A percentile compares a stretch with the other conserved stretches of the same genome.
Conservation (phyloP, 2,113 vertebrate genomes). For the Prochilodus magdalenae region DNA sequence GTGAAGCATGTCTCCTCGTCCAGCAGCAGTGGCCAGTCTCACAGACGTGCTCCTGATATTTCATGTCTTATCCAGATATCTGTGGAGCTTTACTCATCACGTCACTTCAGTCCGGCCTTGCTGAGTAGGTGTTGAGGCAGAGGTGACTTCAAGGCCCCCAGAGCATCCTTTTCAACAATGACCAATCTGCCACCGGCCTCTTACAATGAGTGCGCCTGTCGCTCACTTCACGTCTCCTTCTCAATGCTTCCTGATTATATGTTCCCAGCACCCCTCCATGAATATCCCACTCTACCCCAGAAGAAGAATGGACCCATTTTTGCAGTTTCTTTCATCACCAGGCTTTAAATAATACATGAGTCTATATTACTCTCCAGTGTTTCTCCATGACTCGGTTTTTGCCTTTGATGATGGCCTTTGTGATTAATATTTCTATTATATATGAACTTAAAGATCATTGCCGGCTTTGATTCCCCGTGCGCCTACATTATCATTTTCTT, state of each 20-base stretch:
- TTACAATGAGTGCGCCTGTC: neutral
- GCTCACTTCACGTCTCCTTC: slow-evolving; percentile 14
- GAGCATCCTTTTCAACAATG: slow-evolving; percentile 24
- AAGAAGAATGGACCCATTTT: slow-evolving; percentile 1
- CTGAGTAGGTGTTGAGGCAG: neutral
- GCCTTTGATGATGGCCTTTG: slow-evolving; percentile 8
- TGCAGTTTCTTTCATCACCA: slow-evolving; percentile 9
- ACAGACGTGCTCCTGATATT: too few relatives aligned
- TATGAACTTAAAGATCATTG: slow-evolving; percentile 24
- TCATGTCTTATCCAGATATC: neutral
- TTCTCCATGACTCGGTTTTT: neutral
- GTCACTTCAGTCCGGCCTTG: neutral
- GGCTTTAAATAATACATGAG: slow-evolving; percentile 23
- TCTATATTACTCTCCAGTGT: slow-evolving; percentile 1
- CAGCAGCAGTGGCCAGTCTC: too few relatives aligned
- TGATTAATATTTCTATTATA: slow-evolving; percentile 26
- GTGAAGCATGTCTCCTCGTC: too few relatives aligned
- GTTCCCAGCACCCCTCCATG: neutral
- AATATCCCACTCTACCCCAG: neutral
- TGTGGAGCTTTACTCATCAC: neutral
- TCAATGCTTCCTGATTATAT: slow-evolving; percentile 31
- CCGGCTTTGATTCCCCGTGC: slow-evolving; percentile 1
- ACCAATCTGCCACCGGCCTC: slow-evolving; percentile 39
- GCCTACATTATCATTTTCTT: slow-evolving; percentile 17
- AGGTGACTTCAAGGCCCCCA: neutral